Percentiles rank a stretch among this genome's conserved stretches.
Conservation (phyloP, 2,797 vertebrate species). For the Leucoraja ocellata region DNA sequence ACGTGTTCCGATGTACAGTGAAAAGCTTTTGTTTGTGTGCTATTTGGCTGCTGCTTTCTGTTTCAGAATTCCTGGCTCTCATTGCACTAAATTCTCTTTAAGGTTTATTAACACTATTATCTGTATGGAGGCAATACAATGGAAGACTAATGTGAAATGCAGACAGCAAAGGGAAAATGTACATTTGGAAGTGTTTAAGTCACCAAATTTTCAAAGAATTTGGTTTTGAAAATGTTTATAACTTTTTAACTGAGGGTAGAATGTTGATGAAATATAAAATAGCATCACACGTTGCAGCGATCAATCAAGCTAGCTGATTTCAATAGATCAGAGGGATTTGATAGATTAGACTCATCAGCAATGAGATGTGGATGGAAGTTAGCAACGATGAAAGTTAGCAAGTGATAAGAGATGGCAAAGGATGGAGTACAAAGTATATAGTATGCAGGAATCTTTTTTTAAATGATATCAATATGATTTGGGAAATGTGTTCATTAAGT, state of each 20-base stretch:
- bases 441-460: no score
- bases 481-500: background rate
- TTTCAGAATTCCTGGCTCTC: background rate
- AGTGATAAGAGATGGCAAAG: background rate
- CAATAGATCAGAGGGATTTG: background rate
- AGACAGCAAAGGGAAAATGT: background rate
- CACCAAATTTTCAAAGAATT: background rate
- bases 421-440: background rate
- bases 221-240: background rate
- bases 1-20: no score
- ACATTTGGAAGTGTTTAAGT: background rate
- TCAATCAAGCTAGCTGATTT: background rate
- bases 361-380: background rate
- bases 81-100: background rate
- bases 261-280: background rate
- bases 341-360: background rate
- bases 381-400: no score
- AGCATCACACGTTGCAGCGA: no score
- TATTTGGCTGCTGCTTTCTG: background rate
- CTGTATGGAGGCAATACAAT: background rate
- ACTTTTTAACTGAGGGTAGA: background rate
- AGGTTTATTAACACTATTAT: background rate
- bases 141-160: background rate
- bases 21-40: no score
- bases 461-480: background rate